These are phyloP conservation scores for Neoniphon sammara DNA, from an alignment of 2,797 vertebrate species.

Conservation along the genomic window DNA sequence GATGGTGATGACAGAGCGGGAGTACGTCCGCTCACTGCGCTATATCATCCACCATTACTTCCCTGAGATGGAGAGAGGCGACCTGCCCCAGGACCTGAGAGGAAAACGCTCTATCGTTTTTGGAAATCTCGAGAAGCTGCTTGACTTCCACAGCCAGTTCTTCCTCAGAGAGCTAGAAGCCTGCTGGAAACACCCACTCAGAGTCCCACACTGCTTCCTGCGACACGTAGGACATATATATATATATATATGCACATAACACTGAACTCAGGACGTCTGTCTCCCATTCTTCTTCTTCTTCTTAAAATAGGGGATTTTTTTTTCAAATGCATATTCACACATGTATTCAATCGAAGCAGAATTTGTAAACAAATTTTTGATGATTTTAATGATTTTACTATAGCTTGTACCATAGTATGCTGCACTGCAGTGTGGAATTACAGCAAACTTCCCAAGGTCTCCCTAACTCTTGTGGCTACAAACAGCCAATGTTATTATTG, in stretches of 20 bases:
- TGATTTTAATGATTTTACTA: too few species aligned
- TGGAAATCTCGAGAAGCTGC: conserved; percentile 95
- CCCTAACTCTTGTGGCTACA: too few species aligned
- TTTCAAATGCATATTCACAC: too few species aligned
- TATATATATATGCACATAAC: background rate
- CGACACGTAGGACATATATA: conserved; percentile 85
- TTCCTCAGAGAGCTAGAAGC: conserved; percentile 94
- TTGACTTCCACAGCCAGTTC: conserved; percentile 94
- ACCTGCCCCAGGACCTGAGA: conserved; percentile 93
- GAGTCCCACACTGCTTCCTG: conserved; percentile 93
- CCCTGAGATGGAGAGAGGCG: conserved; percentile 91
- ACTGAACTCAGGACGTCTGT: too few species aligned
- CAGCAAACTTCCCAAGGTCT: too few species aligned
- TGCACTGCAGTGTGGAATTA: too few species aligned
- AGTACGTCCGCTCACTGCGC: conserved; percentile 91
- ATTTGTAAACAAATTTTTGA: too few species aligned
- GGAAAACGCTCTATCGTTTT: conserved; percentile 92
- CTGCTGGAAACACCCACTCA: conserved; percentile 91
- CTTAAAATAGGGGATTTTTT: too few species aligned
- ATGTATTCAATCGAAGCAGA: too few species aligned
- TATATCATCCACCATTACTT: conserved; percentile 94
- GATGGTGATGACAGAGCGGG: conserved; percentile 93
- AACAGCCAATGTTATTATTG: too few species aligned
- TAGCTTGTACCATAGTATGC: too few species aligned
- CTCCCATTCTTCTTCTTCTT: too few species aligned